Conservation (phyloP, 2,797 vertebrate species). For the Falco naumanni region DNA sequence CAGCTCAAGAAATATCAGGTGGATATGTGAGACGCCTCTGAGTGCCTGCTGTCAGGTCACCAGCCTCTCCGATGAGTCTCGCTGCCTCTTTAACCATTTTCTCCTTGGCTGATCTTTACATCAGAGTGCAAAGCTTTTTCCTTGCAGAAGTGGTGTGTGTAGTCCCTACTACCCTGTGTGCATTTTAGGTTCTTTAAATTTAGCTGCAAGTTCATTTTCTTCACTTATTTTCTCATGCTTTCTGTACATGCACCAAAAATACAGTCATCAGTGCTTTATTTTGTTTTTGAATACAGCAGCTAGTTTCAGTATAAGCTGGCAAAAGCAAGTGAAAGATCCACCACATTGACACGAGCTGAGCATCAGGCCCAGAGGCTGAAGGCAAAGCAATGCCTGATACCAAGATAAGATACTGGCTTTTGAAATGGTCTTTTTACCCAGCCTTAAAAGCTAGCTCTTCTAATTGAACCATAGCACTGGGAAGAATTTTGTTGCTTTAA, state of each 20-base stretch:
- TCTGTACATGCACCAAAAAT: slow-evolving; percentile 7
- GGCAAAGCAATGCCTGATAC: neutral
- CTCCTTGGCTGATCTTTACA: slow-evolving; percentile 27
- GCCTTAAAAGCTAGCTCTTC: neutral
- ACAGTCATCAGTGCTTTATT: slow-evolving; percentile 9
- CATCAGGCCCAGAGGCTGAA: neutral
- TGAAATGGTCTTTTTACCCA: neutral
- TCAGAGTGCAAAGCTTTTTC: neutral
- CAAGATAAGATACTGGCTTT: neutral
- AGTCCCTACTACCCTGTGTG: neutral
- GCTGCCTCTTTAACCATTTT: slow-evolving; percentile 18
- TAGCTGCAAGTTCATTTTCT: slow-evolving; percentile 9
- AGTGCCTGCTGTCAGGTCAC: neutral
- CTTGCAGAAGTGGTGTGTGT: neutral
- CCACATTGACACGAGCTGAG: neutral
- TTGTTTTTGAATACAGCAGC: slow-evolving; percentile 25
- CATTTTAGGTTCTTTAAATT: slow-evolving; percentile 22
- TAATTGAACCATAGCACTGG: neutral
- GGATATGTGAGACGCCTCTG: neutral
- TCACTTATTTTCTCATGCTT: slow-evolving; percentile 20
- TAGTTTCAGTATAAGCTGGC: neutral
- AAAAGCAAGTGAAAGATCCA: slow-evolving; percentile 14
- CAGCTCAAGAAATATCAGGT: neutral
- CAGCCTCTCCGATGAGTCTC: neutral
- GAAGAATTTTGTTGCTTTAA: neutral